Evolutionary conservation across 1,140 invertebrate genomes (phyloP).

Genomic region (Caerostris extrusa): DNA sequence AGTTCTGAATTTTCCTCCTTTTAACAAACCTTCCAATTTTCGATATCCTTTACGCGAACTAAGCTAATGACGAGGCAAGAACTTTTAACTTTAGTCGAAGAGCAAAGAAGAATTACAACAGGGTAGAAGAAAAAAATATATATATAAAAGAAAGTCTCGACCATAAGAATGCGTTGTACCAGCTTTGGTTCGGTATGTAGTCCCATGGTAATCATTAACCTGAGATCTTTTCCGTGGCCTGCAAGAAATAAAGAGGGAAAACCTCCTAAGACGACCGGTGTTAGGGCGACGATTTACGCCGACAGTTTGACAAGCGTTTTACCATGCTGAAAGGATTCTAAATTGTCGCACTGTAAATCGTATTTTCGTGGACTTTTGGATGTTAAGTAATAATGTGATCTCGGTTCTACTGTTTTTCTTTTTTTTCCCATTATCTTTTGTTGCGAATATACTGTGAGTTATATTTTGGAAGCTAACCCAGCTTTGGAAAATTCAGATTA

Average conservation of each 20-base stretch:
- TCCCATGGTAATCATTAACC: constrained; percentile 10
- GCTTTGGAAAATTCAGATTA: too few relatives aligned
- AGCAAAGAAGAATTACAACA: background rate
- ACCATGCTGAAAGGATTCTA: background rate
- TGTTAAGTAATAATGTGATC: background rate
- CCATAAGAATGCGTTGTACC: background rate
- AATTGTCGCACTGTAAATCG: constrained; percentile 1
- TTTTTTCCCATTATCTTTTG: background rate
- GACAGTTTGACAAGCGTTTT: background rate
- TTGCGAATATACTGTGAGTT: background rate
- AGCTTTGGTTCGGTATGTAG: background rate
- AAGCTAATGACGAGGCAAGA: background rate
- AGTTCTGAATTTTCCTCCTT: background rate
- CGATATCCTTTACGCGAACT: background rate
- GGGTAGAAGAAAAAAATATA: background rate
- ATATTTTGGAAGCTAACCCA: background rate
- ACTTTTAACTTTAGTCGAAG: background rate
- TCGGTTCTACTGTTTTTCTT: background rate
- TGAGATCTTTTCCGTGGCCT: background rate
- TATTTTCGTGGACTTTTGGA: background rate
- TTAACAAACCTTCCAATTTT: background rate
- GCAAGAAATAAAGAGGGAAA: background rate
- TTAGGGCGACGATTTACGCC: background rate
- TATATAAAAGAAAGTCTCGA: too few relatives aligned
- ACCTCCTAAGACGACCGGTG: background rate